Base-by-base conservation (phyloP, 2,888 invertebrate species). In the Sesia apiformis region DNA sequence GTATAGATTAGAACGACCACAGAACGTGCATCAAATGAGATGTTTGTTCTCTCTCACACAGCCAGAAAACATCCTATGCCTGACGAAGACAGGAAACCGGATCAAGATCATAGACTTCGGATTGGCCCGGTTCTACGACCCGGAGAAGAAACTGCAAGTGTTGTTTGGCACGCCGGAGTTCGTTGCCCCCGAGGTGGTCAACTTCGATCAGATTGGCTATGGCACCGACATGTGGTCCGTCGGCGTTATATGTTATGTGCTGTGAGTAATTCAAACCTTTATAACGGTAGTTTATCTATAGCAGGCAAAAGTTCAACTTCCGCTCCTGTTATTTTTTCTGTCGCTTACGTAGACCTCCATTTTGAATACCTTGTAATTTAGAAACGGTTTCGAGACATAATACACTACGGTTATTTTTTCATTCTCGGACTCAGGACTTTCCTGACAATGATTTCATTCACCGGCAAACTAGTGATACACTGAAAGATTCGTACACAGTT, bases 71-170 rank as follows among this genome's bases (percentile, higher is more conserved):
- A 98, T 99, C 67, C 91, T 99, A 53, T 99, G 99, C 73, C 91
- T 99, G 39, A 97, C 98, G 57, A 95, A 96, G 77, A 93, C 96
- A 53, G 98, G 99, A n/a, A 99, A 99, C 87, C 92, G 98, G 65
- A 97, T 99, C 69, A 99, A 99, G 90, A 96, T 99, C 69, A 99
- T 99, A 66, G 99, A 99, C 86, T 99, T 99, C 79, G 99, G 99
- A 5, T 88, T 99, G 62, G 99, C 99, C 3, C 91, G 98, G 67
- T 94, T 95, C 78, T 98, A 94, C 76, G 96, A 97, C 79, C 97
- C 97, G 0, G 93, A 94, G 72, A 97, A 97, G 90, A 97, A 97
- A 72, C 89, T 98, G 54, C 96, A 97, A 83, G 97, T 98, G 3
- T 88, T 98, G 54, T 98, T 98, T 76, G 99, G 99, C 1, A 99